Conservation (phyloP, 2,113 vertebrate genomes). For the Craseonycteris thonglongyai region DNA sequence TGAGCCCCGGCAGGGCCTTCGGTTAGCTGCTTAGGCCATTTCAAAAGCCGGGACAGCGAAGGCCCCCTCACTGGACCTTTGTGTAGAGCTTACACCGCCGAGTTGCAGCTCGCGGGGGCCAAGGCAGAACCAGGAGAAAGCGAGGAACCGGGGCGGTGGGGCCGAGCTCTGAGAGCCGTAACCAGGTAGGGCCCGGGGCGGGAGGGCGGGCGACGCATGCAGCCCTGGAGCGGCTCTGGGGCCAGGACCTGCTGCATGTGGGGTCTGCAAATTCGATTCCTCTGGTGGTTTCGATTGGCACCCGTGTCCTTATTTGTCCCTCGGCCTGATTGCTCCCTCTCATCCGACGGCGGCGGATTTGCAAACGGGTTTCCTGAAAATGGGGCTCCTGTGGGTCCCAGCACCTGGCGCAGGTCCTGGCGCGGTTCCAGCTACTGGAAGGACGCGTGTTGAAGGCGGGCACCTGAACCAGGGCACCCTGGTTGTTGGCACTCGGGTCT, state of each 20-base stretch:
- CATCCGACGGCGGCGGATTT: neutral
- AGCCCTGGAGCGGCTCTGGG: neutral
- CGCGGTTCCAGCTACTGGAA: neutral
- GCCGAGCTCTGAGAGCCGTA: neutral
- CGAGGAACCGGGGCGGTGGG: rapidly evolving
- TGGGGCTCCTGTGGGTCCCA: neutral
- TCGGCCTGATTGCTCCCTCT: slow-evolving; percentile 38
- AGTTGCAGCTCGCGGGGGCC: neutral
- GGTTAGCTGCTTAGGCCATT: neutral
- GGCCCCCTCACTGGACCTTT: neutral
- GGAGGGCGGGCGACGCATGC: neutral
- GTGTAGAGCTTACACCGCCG: neutral
- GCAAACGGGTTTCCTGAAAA: neutral
- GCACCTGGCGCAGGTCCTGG: neutral
- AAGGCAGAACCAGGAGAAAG: neutral
- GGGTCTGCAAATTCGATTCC: neutral
- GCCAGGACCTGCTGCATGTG: neutral
- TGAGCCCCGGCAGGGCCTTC: neutral
- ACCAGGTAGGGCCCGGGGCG: neutral
- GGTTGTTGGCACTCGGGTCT: neutral
- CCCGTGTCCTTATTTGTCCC: neutral
- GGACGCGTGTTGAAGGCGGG: neutral
- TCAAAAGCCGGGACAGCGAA: neutral
- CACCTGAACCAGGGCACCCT: neutral
- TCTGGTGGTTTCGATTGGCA: slow-evolving; percentile 11